Conservation (phyloP, 2,113 vertebrate genomes). For the Bothrops jararaca region DNA sequence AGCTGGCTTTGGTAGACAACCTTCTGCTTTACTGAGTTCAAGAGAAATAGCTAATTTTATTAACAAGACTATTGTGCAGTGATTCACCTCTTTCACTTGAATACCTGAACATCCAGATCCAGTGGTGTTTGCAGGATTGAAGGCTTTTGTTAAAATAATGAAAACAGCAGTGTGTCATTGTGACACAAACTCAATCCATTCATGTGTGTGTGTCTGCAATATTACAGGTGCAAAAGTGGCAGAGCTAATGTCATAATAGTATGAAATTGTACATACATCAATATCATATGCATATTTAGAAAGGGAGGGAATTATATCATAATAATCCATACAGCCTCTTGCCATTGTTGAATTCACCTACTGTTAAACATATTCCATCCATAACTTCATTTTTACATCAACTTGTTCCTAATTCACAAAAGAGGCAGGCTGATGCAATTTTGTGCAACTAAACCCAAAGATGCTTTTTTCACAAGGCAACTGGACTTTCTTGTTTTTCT, state of each 20-base stretch:
- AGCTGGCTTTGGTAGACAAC: neutral
- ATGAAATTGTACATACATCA: neutral
- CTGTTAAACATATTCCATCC: too few species aligned
- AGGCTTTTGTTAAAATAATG: neutral
- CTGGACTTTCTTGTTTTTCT: too few species aligned
- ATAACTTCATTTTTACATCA: too few species aligned
- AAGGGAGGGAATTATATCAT: too few species aligned
- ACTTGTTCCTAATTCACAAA: too few species aligned
- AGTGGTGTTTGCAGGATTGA: neutral
- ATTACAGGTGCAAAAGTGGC: neutral
- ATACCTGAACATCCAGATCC: neutral
- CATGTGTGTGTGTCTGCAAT: neutral
- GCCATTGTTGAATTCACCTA: too few species aligned
- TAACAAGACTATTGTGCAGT: neutral
- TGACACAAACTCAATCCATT: neutral
- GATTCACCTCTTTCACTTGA: neutral
- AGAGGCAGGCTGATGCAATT: too few species aligned
- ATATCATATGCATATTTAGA: too few species aligned
- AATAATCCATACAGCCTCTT: too few species aligned
- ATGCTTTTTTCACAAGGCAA: too few species aligned
- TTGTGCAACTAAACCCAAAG: too few species aligned
- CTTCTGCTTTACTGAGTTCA: neutral
- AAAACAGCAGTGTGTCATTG: neutral
- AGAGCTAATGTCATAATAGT: neutral
- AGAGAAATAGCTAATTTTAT: neutral